Conservation (phyloP, 2,888 invertebrate genomes). For the Nymphalis urticae region DNA sequence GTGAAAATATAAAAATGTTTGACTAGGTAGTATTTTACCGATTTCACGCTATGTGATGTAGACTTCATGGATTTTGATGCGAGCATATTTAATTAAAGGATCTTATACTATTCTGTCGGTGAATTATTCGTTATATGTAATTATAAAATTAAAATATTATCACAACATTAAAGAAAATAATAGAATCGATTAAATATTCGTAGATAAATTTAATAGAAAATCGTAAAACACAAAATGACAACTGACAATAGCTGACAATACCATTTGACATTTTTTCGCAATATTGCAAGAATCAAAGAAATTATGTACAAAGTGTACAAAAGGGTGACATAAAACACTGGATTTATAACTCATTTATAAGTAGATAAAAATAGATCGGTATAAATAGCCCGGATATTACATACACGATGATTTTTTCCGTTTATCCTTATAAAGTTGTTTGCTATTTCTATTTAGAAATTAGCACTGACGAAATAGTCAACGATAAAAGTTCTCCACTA, state of each 20-base stretch:
- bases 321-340: no score
- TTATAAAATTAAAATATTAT: constrained; percentile 8
- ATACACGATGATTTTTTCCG: constrained; percentile 15
- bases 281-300: background rate
- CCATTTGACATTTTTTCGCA: constrained; percentile 11
- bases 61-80: constrained; percentile 47
- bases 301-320: background rate
- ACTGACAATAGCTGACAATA: constrained; percentile 9
- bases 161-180: constrained; percentile 4
- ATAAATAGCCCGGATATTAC: no score
- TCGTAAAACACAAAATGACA: constrained; percentile 10
- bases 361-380: no score
- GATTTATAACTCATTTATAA: no score
- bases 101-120: no score
- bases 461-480: constrained; percentile 23
- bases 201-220: constrained; percentile 1
- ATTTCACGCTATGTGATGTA: constrained; percentile 46
- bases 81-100: constrained; percentile 23
- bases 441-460: constrained; percentile 22
- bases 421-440: constrained; percentile 21
- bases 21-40: constrained; percentile 45
- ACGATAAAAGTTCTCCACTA: constrained; percentile 13
- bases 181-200: background rate
- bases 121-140: background rate
- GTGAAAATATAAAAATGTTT: background rate